These are phyloP conservation scores for Lepidiolamprologus cunningtoni DNA, from an alignment of 2,113 vertebrate species.

Conservation along the genomic window DNA sequence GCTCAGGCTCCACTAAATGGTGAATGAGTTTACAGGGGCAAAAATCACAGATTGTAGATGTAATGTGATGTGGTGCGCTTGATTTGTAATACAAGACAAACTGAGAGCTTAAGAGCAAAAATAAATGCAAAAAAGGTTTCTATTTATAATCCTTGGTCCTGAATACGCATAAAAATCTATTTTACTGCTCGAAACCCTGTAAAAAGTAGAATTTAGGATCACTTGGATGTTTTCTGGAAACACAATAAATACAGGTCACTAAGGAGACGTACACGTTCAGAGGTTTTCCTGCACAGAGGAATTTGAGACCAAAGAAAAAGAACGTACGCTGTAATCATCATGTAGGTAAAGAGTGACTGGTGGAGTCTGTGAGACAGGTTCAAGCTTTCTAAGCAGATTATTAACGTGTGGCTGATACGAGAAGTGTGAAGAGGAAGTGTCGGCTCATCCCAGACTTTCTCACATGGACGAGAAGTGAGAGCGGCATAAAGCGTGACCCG, in stretches of 20 bases:
- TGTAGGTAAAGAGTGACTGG: neutral
- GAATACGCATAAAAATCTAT: neutral
- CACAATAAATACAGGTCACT: neutral
- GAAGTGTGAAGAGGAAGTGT: neutral
- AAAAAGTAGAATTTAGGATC: neutral
- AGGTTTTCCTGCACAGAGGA: neutral
- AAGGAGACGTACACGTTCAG: neutral
- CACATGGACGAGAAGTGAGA: neutral
- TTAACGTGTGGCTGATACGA: neutral
- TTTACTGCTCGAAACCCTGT: rapidly evolving
- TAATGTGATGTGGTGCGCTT: neutral
- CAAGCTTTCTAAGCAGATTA: neutral
- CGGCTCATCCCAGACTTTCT: neutral
- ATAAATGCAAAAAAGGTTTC: neutral
- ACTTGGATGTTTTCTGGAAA: neutral
- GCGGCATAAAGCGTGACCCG: neutral
- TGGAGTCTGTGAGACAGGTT: neutral
- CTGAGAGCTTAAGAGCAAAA: neutral
- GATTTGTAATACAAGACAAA: neutral
- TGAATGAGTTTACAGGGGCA: neutral
- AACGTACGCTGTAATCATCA: rapidly evolving
- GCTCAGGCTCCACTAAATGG: rapidly evolving
- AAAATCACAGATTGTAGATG: neutral
- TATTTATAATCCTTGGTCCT: neutral
- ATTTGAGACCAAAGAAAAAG: neutral